phyloP scores from a whole-genome alignment of 2,888 invertebrate genomes.

The Drosophila formosana region DNA sequence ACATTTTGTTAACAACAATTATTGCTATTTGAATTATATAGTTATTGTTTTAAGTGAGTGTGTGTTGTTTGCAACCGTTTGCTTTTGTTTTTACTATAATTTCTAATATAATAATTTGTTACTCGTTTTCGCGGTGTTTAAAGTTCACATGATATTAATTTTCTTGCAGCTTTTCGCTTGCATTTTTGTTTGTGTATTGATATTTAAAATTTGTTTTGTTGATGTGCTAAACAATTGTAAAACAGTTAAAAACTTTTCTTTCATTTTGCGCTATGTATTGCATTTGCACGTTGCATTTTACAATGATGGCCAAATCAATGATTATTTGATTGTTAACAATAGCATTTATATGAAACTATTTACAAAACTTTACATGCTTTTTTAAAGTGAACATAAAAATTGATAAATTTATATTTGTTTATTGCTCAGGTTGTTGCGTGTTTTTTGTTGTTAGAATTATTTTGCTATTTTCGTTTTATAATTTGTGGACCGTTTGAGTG shows the following conservation, averaged over 20 bases:
- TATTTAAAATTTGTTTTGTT: conserved; percentile 57
- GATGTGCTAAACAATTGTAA: conserved; percentile 53
- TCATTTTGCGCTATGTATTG: conserved; percentile 28
- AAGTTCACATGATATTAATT: conserved; percentile 57
- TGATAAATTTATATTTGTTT: conserved; percentile 24
- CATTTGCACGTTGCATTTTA: conserved; percentile 47
- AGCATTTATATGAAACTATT: conserved; percentile 47
- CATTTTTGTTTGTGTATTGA: conserved; percentile 26
- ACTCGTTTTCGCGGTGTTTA: conserved; percentile 59
- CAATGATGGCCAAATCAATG: conserved; percentile 49
- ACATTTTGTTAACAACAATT: conserved; percentile 73
- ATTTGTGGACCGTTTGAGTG: conserved; percentile 62
- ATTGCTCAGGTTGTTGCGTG: conserved; percentile 39
- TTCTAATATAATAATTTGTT: conserved; percentile 46
- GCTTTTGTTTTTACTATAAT: conserved; percentile 26
- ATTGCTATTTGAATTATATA: conserved; percentile 69
- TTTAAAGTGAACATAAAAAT: conserved; percentile 43
- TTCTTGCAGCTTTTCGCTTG: conserved; percentile 5
- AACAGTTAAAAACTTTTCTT: conserved; percentile 51
- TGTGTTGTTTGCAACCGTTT: conserved; percentile 32
- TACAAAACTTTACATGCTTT: conserved; percentile 55
- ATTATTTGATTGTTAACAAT: conserved; percentile 46
- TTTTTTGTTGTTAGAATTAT: conserved; percentile 19
- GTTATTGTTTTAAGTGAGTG: conserved; percentile 65
- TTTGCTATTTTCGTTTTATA: conserved; percentile 14